phyloP scores from a whole-genome alignment of 2,797 vertebrate genomes.

The Cuculus canorus region DNA sequence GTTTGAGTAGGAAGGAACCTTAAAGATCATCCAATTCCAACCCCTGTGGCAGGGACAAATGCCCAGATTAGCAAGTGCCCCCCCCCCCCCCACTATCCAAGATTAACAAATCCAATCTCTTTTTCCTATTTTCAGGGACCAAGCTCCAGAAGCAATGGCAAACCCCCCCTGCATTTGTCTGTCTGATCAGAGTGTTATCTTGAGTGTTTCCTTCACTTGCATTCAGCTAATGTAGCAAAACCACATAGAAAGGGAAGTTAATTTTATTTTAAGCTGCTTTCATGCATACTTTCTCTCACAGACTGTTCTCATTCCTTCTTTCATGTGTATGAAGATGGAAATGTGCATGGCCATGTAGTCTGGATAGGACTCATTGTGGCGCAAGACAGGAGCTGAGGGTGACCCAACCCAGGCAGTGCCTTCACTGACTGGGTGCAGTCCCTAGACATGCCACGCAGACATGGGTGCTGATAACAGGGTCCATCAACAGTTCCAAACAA shows the following conservation, averaged over 20 bases:
- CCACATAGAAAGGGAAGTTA: neutral
- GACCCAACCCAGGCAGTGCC: neutral
- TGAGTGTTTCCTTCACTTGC: neutral
- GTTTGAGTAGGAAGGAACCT: too few species aligned
- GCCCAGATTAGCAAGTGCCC: neutral
- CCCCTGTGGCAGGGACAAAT: neutral
- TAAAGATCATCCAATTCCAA: too few species aligned
- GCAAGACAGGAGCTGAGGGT: neutral
- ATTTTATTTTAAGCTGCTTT: neutral
- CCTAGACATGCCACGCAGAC: neutral
- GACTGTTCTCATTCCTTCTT: neutral
- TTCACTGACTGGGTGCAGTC: neutral
- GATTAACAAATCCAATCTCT: neutral
- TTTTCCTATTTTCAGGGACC: neutral
- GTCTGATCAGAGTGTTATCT: neutral
- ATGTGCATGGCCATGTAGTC: rapidly evolving
- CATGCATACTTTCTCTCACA: neutral
- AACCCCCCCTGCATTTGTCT: neutral
- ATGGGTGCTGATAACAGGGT: neutral
- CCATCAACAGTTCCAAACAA: neutral
- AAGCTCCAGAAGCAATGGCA: neutral
- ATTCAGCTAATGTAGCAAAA: neutral
- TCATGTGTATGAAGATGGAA: neutral
- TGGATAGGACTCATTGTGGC: neutral
- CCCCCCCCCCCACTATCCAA: neutral